A percentile compares a stretch with the other conserved stretches of the same genome.
phyloP scores from a whole-genome alignment of 2,888 invertebrate genomes.

The Thecocarcelia acutangulata region DNA sequence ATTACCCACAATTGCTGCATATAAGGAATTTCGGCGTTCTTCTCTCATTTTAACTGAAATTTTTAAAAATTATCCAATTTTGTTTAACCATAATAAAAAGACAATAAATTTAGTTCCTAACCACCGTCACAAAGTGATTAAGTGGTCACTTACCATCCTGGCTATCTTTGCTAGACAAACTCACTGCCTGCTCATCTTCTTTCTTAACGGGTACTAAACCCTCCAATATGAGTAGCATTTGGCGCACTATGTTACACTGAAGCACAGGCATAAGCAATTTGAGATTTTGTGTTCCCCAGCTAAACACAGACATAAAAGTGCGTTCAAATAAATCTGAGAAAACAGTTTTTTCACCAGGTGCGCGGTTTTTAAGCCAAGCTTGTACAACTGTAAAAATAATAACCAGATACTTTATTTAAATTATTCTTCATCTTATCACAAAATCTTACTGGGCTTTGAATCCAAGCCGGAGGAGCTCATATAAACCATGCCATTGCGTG shows the following conservation, averaged over 20 bases:
- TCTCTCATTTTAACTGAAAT: constrained; percentile 71
- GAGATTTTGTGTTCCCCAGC: constrained; percentile 93
- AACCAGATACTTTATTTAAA: neutral
- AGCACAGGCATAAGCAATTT: constrained; percentile 91
- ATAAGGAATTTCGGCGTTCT: constrained; percentile 75
- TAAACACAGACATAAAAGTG: constrained; percentile 88
- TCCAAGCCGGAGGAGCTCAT: constrained; percentile 98
- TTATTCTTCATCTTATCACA: neutral
- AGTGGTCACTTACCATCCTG: constrained; percentile 81
- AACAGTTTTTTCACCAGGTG: constrained; percentile 84
- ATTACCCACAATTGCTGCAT: constrained; percentile 79
- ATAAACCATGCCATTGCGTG: constrained; percentile 95
- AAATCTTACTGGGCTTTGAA: constrained; percentile 89
- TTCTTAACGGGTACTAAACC: constrained; percentile 91
- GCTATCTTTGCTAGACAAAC: constrained; percentile 82
- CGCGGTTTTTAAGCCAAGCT: constrained; percentile 90
- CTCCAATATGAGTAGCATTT: constrained; percentile 91
- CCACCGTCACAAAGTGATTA: neutral
- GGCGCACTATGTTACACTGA: constrained; percentile 94
- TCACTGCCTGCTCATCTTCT: constrained; percentile 83
- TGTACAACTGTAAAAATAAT: constrained; percentile 84
- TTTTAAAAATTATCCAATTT: constrained; percentile 27
- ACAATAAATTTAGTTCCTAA: neutral
- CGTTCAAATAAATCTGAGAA: constrained; percentile 88
- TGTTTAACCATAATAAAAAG: neutral